Conservation (phyloP, 2,797 vertebrate genomes). For the Todus mexicanus region DNA sequence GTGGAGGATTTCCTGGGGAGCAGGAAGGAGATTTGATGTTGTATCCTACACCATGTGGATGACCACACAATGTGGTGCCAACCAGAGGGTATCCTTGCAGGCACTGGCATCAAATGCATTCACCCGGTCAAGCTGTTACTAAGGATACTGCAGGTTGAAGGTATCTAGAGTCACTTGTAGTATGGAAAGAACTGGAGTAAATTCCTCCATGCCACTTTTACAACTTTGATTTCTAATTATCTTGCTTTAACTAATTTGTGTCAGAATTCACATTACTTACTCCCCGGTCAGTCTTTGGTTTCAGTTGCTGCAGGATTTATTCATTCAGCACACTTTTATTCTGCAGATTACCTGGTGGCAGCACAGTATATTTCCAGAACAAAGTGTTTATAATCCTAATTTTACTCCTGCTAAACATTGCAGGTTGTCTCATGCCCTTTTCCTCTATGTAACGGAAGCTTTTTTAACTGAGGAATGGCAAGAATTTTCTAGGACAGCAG, state of each 20-base stretch:
- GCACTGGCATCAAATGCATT: neutral
- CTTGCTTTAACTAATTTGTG: neutral
- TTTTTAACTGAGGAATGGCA: neutral
- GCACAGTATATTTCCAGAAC: neutral
- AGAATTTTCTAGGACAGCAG: neutral
- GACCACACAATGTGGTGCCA: neutral
- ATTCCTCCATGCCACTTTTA: neutral
- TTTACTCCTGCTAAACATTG: neutral
- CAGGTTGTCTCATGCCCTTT: neutral
- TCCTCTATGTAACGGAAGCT: neutral
- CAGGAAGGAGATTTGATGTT: neutral
- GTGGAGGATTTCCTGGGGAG: neutral
- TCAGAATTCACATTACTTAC: neutral
- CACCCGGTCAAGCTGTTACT: neutral
- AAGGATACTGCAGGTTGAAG: neutral
- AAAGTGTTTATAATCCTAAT: neutral
- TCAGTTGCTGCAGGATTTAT: neutral
- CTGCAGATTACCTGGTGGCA: neutral
- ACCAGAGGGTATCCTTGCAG: neutral
- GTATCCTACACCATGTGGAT: accelerated
- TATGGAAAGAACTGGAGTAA: neutral
- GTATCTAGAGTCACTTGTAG: neutral
- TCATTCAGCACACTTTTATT: neutral
- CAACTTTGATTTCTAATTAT: neutral
- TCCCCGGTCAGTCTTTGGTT: neutral